phyloP scores from a whole-genome alignment of 2,113 vertebrate genomes.

The Lophotis ruficrista region DNA sequence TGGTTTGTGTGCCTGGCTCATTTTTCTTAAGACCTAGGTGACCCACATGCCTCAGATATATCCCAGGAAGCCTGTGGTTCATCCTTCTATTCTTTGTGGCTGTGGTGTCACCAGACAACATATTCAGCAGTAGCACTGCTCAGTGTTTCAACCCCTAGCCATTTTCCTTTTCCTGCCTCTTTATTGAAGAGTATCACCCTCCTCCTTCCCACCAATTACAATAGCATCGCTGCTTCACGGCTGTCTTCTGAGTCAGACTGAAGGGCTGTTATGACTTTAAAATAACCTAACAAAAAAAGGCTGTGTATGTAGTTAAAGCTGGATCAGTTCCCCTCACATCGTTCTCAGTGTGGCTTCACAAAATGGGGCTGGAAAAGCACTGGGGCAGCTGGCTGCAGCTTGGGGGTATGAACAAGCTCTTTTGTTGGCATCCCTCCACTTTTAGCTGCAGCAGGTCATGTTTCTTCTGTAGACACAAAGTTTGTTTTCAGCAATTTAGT shows the following conservation, averaged over 20 bases:
- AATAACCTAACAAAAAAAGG: neutral
- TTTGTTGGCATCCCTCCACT: neutral
- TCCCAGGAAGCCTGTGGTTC: neutral
- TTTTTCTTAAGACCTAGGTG: neutral
- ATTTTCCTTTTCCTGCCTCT: neutral
- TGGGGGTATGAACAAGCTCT: neutral
- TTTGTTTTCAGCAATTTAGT: constrained; percentile 25
- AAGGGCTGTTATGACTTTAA: neutral
- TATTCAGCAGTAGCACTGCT: neutral
- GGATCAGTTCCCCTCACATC: neutral
- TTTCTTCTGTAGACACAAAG: neutral
- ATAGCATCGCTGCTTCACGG: neutral
- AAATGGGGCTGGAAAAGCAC: neutral
- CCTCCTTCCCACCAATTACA: neutral
- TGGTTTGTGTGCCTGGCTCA: neutral
- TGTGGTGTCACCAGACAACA: neutral
- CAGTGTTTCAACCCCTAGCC: neutral
- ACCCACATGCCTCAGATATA: neutral
- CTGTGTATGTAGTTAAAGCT: neutral
- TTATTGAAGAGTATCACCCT: neutral
- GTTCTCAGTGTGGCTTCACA: neutral
- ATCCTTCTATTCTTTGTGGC: neutral
- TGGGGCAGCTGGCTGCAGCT: neutral
- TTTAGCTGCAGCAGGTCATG: neutral
- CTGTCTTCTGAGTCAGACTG: neutral